These are phyloP conservation scores for Aplysia californica DNA, from an alignment of 1,140 invertebrate species.

Conservation along the genomic window DNA sequence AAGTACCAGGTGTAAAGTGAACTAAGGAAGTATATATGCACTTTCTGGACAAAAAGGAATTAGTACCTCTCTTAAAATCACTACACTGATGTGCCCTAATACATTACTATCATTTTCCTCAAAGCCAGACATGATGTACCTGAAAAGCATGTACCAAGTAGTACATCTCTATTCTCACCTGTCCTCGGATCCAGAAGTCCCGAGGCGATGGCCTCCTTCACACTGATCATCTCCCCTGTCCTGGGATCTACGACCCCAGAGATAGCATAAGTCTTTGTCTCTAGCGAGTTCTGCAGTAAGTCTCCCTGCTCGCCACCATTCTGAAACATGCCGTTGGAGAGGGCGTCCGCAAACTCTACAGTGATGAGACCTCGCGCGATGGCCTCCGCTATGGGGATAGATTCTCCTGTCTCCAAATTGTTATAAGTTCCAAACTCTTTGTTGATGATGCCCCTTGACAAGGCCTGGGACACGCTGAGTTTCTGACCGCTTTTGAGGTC, in stretches of 20 bases:
- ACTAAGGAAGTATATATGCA: no score
- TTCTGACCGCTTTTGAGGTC: constrained; percentile 85
- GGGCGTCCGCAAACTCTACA: constrained; percentile 48
- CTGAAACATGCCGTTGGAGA: constrained; percentile 35
- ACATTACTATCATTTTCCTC: no score
- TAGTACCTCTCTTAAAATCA: no score
- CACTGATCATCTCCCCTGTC: constrained; percentile 60
- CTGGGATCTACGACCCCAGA: constrained; percentile 70
- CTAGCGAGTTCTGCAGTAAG: constrained; percentile 39
- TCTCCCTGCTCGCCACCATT: constrained; percentile 5
- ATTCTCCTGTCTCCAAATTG: constrained; percentile 83
- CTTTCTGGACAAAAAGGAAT: no score
- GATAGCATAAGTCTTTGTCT: constrained; percentile 46
- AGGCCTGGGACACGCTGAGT: constrained; percentile 84
- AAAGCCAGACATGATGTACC: no score
- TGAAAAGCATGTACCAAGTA: no score
- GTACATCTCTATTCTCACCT: not conserved
- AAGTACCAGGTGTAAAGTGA: no score
- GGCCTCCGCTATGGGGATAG: constrained; percentile 84
- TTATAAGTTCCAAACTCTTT: constrained; percentile 73
- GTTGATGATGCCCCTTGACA: constrained; percentile 87
- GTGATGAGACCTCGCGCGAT: constrained; percentile 80
- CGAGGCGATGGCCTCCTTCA: constrained; percentile 57
- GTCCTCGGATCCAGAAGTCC: constrained; percentile 58
- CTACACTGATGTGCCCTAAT: no score